Base-by-base conservation (phyloP, 2,797 vertebrate genomes). In the Sebastes alutus region DNA sequence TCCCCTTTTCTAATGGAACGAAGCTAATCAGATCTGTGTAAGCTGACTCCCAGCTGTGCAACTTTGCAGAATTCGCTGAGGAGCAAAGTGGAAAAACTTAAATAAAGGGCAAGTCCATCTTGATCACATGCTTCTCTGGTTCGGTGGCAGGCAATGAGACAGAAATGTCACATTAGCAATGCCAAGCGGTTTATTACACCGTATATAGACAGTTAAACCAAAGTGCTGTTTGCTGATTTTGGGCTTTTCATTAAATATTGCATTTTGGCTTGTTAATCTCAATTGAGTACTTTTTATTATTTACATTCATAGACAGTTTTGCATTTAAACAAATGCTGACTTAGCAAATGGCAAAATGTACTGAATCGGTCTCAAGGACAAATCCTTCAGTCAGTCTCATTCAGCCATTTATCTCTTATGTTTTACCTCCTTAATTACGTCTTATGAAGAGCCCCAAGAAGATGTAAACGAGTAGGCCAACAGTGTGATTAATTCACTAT, bases 151-250 rank as follows among this genome's bases (percentile, higher is more conserved):
- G 70, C 86, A 90, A 81, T 82, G 84, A 85, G 81, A 92, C 89
- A 87, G 78, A 93, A 92, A 92, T 91, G 87, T 90, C 90, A 91
- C 87, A 89, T 93, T 93, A 87, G 80, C 83, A 84, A 88, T 59
- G 67, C 8, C 22, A 79, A 82, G 64, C 38, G 81, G 33, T 75
- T 86, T 82, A 81, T 89, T 80, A 13, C 71, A 72, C 49, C 29
- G 6, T 18, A 22, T 63, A 30, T 22, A 60, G 49, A 85, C 77
- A 62, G 62, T 86, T 67, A 78, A 82, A 83, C 58, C 61, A 55
- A 77, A 23, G 29, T 59, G 29, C 10, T 13, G 1, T 68, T 54
- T 33, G 16, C 46, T 76, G 58, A 61, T 63, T 74, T 76, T 61
- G 16, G 38, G n/a, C 32, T 14, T 73, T 75, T 32, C 13, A 56